Percentiles rank a stretch among this genome's conserved stretches.
phyloP scores from a whole-genome alignment of 2,113 vertebrate species.

The Parus major region DNA sequence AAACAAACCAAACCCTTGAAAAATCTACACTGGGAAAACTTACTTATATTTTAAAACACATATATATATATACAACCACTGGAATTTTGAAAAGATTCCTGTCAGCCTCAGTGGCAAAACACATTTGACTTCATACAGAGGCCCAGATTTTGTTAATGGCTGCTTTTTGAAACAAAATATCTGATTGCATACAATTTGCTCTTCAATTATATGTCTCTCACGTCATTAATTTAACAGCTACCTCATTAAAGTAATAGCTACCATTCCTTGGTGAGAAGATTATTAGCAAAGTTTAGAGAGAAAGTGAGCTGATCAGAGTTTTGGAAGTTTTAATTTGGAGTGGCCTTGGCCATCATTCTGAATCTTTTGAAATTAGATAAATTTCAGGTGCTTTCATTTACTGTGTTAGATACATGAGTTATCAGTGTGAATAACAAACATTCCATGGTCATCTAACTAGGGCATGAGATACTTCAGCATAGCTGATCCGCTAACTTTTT shows the following conservation, averaged over 20 bases:
- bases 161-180: not conserved
- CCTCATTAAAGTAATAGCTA: not conserved
- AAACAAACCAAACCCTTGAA: not conserved
- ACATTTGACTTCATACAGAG: not conserved
- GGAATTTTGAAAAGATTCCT: not conserved
- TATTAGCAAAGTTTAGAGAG: not conserved
- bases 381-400: not conserved
- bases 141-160: not conserved
- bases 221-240: not conserved
- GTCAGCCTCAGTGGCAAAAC: not conserved
- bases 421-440: not conserved
- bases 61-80: not conserved
- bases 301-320: not conserved
- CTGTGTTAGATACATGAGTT: not conserved
- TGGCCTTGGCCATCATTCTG: not conserved
- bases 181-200: not conserved
- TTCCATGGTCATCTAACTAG: not conserved
- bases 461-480: not conserved
- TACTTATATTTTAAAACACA: not conserved
- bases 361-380: not conserved
- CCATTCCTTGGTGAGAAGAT: not conserved
- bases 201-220: not conserved
- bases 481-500: not conserved
- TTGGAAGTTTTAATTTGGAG: not conserved
- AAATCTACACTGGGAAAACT: not conserved